A percentile compares a stretch with the other conserved stretches of the same genome.
These are phyloP conservation scores for Strongylocentrotus purpuratus DNA, from an alignment of 35 echinoderm and acorn worm genomes.

Conservation along the genomic window DNA sequence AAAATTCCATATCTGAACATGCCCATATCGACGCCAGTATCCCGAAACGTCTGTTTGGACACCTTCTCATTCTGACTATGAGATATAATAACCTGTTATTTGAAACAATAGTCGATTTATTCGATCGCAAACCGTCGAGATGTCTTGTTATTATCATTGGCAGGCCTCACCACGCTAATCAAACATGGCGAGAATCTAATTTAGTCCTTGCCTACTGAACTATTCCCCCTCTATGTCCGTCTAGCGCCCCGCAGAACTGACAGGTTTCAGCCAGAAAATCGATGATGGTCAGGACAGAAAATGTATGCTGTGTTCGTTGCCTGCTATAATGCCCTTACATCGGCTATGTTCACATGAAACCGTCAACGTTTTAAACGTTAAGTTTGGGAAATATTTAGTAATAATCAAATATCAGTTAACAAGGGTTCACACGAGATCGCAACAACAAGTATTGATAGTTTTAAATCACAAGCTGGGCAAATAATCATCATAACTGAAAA, in stretches of 20 bases:
- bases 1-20: background rate
- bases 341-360: too few species aligned
- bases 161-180: background rate
- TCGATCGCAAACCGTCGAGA: background rate
- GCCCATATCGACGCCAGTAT: background rate
- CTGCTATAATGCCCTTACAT: background rate
- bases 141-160: constrained; percentile 4
- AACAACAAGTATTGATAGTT: too few species aligned
- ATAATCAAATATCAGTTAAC: too few species aligned
- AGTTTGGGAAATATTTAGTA: too few species aligned
- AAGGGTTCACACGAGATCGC: too few species aligned
- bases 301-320: background rate
- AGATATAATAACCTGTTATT: background rate
- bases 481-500: too few species aligned
- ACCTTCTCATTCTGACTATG: background rate
- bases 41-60: background rate
- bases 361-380: too few species aligned
- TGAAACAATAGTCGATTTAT: background rate
- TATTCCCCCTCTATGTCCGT: background rate
- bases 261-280: background rate
- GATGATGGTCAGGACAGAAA: background rate
- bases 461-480: too few species aligned
- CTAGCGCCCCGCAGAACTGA: background rate
- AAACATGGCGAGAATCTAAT: background rate
- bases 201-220: background rate